A percentile compares a stretch with the other conserved stretches of the same genome.
Evolutionary conservation across 2,888 invertebrate species (phyloP).

Genomic region (Drosophila mercatorum): DNA sequence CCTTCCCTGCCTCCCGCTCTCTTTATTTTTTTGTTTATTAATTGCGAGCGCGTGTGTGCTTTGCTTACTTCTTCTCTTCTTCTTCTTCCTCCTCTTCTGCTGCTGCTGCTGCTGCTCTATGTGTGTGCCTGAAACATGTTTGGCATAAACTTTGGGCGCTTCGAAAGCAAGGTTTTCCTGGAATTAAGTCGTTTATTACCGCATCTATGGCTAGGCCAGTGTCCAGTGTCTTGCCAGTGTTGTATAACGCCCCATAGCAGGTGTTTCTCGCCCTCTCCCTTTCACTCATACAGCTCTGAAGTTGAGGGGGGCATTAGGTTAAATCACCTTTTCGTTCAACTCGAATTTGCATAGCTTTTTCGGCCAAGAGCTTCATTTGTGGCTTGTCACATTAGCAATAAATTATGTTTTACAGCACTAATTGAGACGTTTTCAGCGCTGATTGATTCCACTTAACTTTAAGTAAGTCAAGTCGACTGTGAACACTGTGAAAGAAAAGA

Average conservation of each 20-base stretch:
- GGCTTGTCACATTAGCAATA: slow-evolving; percentile 15
- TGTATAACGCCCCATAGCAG: slow-evolving; percentile 47
- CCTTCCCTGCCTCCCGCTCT: not conserved
- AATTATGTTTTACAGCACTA: slow-evolving; percentile 21
- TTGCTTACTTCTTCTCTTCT: slow-evolving; percentile 10
- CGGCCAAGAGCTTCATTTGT: slow-evolving; percentile 22
- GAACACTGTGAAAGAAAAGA: not conserved
- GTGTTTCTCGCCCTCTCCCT: slow-evolving; percentile 27
- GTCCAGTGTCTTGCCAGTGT: slow-evolving; percentile 28
- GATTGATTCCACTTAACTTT: slow-evolving; percentile 19
- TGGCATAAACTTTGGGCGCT: slow-evolving; percentile 51
- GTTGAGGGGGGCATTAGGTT: slow-evolving; percentile 42
- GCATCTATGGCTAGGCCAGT: slow-evolving; percentile 35
- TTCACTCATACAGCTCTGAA: slow-evolving; percentile 26
- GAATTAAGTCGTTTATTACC: slow-evolving; percentile 62
- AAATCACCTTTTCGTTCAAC: slow-evolving; percentile 33
- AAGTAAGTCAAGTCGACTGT: not conserved
- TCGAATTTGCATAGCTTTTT: slow-evolving; percentile 44
- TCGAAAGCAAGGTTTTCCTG: slow-evolving; percentile 46
- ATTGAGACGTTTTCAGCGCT: slow-evolving; percentile 20
- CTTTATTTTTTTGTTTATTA: slow-evolving; percentile 52
- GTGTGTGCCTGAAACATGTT: slow-evolving; percentile 42
- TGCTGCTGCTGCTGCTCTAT: slow-evolving; percentile 4
- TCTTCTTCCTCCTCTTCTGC: not conserved
- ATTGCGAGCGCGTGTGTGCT: slow-evolving; percentile 52